Percentiles rank a stretch among this genome's conserved stretches.
Conservation (phyloP, 2,113 vertebrate species). For the Embiotoca jacksoni region DNA sequence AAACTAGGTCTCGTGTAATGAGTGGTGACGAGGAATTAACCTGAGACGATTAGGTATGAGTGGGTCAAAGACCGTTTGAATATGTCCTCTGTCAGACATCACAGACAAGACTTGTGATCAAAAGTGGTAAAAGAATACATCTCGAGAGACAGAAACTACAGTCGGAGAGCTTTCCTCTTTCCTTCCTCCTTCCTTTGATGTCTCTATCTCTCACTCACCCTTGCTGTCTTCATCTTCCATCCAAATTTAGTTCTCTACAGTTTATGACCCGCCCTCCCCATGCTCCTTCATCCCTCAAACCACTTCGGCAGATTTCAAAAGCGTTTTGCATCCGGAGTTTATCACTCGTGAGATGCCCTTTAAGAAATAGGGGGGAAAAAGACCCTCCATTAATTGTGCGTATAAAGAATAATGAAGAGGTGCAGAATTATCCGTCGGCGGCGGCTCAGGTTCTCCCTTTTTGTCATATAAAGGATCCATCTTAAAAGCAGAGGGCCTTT, state of each 20-base stretch:
- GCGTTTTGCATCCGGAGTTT: conserved; percentile 67
- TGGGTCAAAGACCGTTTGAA: conserved; percentile 3
- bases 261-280: conserved; percentile 56
- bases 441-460: conserved; percentile 43
- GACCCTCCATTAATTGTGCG: conserved; percentile 68
- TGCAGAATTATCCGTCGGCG: conserved; percentile 55
- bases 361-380: conserved; percentile 57
- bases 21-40: conserved; percentile 15
- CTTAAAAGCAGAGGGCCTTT: conserved; percentile 48
- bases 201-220: conserved; percentile 31
- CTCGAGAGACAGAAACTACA: not conserved
- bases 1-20: not conserved
- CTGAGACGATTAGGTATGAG: not conserved
- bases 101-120: not conserved
- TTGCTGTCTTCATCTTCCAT: conserved; percentile 38
- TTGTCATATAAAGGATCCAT: conserved; percentile 44
- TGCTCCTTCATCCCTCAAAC: conserved; percentile 58
- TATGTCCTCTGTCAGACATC: conserved; percentile 15
- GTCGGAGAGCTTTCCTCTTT: not conserved
- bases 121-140: not conserved
- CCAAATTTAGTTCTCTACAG: conserved; percentile 52
- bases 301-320: conserved; percentile 70
- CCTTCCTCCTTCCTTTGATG: conserved; percentile 44
- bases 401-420: conserved; percentile 70
- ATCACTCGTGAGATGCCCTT: conserved; percentile 74